These are phyloP conservation scores for Idaea biselata DNA, from an alignment of 2,888 invertebrate species.

Conservation along the genomic window DNA sequence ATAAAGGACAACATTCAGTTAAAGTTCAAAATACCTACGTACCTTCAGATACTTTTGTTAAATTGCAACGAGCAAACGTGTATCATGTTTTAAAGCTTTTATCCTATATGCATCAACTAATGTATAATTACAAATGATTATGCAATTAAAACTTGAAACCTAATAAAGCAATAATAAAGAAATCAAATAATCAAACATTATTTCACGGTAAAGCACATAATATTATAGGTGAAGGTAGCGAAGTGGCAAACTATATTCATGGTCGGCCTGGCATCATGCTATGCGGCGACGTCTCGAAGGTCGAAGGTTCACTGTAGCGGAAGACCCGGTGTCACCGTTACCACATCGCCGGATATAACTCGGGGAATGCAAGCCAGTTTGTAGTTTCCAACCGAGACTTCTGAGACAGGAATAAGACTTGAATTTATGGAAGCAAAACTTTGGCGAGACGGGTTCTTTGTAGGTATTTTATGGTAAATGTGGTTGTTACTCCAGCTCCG, in stretches of 20 bases:
- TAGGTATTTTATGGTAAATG: not conserved
- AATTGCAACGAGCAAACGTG: too few relatives aligned
- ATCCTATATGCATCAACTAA: too few relatives aligned
- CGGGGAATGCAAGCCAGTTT: constrained; percentile 13
- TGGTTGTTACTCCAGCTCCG: not conserved
- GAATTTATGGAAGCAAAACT: not conserved
- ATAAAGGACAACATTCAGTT: too few relatives aligned
- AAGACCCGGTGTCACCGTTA: not conserved
- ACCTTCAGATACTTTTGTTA: too few relatives aligned
- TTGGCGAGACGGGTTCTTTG: not conserved
- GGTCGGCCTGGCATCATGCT: constrained; percentile 5
- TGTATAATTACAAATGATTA: too few relatives aligned
- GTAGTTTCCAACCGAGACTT: constrained; percentile 9
- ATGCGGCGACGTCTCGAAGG: constrained; percentile 3
- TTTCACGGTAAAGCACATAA: constrained; percentile 1
- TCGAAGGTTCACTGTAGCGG: constrained; percentile 5
- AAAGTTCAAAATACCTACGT: too few relatives aligned
- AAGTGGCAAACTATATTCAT: constrained; percentile 7
- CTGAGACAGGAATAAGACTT: not conserved
- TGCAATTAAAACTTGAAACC: too few relatives aligned
- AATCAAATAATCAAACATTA: not conserved
- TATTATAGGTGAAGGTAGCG: not conserved
- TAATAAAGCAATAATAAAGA: not conserved
- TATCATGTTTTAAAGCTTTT: too few relatives aligned
- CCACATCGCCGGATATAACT: not conserved